Conservation (phyloP, 2,888 invertebrate species). For the Eilema griseolum region DNA sequence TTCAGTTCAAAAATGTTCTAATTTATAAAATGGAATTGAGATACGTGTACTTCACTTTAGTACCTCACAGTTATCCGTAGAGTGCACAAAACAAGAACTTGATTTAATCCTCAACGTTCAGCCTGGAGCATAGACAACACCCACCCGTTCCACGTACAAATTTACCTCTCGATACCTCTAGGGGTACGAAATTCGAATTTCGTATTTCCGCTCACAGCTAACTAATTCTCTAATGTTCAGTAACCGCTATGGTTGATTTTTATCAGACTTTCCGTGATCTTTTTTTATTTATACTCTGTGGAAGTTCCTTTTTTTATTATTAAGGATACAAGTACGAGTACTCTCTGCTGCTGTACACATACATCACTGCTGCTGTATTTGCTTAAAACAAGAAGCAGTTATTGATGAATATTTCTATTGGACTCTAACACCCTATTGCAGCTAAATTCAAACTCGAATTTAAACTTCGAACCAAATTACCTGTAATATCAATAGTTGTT, state of each 20-base stretch:
- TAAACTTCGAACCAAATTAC: too few species aligned
- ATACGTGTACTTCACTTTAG: not conserved
- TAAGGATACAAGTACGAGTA: too few species aligned
- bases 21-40: not conserved
- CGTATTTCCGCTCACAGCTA: not conserved
- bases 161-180: conserved; percentile 4
- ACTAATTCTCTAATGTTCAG: not conserved
- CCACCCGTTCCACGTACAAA: not conserved
- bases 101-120: conserved; percentile 6
- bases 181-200: conserved; percentile 8
- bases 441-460: too few species aligned
- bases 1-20: not conserved
- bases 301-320: not conserved
- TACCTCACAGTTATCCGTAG: not conserved
- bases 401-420: too few species aligned
- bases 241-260: not conserved
- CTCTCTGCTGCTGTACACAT: too few species aligned
- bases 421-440: too few species aligned
- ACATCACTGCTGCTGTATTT: too few species aligned
- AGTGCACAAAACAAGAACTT: conserved; percentile 8
- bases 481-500: too few species aligned
- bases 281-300: not conserved
- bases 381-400: too few species aligned
- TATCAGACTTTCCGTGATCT: not conserved
- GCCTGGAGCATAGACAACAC: conserved; percentile 8